A percentile compares a stretch with the other conserved stretches of the same genome.
Conservation (phyloP, 2,888 invertebrate species). For the Xestia ashworthii region DNA sequence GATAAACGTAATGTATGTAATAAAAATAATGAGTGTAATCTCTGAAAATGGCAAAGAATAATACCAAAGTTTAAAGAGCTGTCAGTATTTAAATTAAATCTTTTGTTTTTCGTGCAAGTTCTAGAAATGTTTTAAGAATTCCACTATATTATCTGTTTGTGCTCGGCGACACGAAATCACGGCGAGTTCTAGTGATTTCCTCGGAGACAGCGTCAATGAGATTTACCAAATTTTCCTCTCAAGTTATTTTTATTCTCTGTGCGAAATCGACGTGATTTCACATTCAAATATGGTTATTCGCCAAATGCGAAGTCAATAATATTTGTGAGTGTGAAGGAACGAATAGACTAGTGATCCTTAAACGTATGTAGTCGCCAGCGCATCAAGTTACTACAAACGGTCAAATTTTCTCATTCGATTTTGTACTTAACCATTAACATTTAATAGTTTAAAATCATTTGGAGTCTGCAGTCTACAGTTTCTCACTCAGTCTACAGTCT, state of each 20-base stretch:
- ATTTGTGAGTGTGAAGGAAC: conserved; percentile 25
- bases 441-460: too few relatives aligned
- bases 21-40: conserved; percentile 56
- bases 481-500: too few relatives aligned
- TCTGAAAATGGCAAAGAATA: conserved; percentile 30
- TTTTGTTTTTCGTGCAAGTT: conserved; percentile 52
- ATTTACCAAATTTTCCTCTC: conserved; percentile 72
- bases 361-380: neutral
- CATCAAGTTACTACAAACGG: too few relatives aligned
- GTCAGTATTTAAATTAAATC: conserved; percentile 48
- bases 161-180: conserved; percentile 55
- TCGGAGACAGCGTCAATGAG: conserved; percentile 70
- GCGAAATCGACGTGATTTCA: conserved; percentile 57
- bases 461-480: too few relatives aligned
- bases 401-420: too few relatives aligned
- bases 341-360: neutral
- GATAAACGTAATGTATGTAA: conserved; percentile 48
- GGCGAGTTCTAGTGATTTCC: conserved; percentile 71
- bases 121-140: conserved; percentile 63
- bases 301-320: conserved; percentile 46
- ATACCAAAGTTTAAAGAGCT: conserved; percentile 4
- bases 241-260: conserved; percentile 68
- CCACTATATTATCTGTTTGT: conserved; percentile 66
- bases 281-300: conserved; percentile 57
- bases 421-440: too few relatives aligned